A percentile compares a stretch with the other conserved stretches of the same genome.
Conservation (phyloP, 2,888 invertebrate genomes). For the Himalopsyche anomala region DNA sequence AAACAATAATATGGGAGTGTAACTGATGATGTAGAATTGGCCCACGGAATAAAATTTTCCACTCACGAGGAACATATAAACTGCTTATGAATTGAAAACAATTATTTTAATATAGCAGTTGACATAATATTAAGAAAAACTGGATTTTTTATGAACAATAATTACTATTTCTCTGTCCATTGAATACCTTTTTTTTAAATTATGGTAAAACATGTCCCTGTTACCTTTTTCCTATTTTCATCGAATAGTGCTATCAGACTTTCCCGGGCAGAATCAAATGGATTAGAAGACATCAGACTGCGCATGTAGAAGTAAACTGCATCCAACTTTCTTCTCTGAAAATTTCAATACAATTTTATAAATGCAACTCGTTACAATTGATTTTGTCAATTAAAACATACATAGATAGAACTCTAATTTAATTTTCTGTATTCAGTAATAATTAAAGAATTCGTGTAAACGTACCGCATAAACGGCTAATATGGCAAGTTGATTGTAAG, state of each 20-base stretch:
- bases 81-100: too few relatives aligned
- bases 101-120: too few relatives aligned
- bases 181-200: too few relatives aligned
- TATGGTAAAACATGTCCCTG: too few relatives aligned
- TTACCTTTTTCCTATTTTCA: constrained; percentile 93
- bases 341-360: constrained; percentile 48
- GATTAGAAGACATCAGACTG: constrained; percentile 95
- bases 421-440: background rate
- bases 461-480: constrained; percentile 88
- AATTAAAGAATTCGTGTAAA: constrained; percentile 66
- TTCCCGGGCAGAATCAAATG: constrained; percentile 94
- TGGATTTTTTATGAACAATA: too few relatives aligned
- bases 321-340: constrained; percentile 93
- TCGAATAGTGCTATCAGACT: constrained; percentile 92
- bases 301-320: constrained; percentile 98
- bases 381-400: constrained; percentile 27
- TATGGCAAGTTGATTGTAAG: constrained; percentile 96
- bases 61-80: too few relatives aligned
- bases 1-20: too few relatives aligned
- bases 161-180: too few relatives aligned
- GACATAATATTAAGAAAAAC: too few relatives aligned
- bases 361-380: constrained; percentile 7
- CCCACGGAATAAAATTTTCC: too few relatives aligned
- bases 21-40: too few relatives aligned
- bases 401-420: too few relatives aligned